Conservation (phyloP, 1,140 invertebrate genomes). For the Aphis gossypii region DNA sequence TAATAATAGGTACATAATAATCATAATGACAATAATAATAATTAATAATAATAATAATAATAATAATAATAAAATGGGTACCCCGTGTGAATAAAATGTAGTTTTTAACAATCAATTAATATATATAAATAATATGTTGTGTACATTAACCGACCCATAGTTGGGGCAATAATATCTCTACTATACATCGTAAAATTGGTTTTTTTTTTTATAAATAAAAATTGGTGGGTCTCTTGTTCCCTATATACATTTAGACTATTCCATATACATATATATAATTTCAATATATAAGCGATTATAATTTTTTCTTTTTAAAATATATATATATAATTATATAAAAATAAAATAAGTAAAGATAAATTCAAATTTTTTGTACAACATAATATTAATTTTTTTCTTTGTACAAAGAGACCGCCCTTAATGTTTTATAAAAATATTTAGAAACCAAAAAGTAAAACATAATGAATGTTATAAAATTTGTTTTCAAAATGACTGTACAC, state of each 20-base stretch:
- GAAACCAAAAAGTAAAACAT: conserved; percentile 42
- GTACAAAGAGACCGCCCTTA: conserved; percentile 56
- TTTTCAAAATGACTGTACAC: conserved; percentile 54
- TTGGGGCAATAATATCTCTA: conserved; percentile 50
- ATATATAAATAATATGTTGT: conserved; percentile 55
- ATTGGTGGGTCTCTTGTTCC: conserved; percentile 49
- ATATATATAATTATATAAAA: conserved; percentile 55
- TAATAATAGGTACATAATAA: conserved; percentile 29
- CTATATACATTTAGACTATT: conserved; percentile 55
- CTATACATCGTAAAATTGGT: conserved; percentile 51
- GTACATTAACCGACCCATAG: conserved; percentile 52
- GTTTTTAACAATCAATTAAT: conserved; percentile 54
- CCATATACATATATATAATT: conserved; percentile 25
- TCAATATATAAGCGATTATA: conserved; percentile 30
- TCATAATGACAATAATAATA: not conserved
- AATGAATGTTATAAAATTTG: conserved; percentile 56
- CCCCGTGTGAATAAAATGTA: conserved; percentile 55
- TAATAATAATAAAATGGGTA: conserved; percentile 57
- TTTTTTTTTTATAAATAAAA: conserved; percentile 55
- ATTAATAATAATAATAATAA: conserved; percentile 50
- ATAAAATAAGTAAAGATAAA: conserved; percentile 56
- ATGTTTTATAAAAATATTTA: conserved; percentile 55
- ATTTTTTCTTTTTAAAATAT: conserved; percentile 41
- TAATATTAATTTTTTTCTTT: conserved; percentile 53
- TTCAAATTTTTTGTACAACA: conserved; percentile 51